A percentile compares a stretch with the other conserved stretches of the same genome.
Evolutionary conservation across 30 jellyfish, hydroid and myxozoan species (phyloP).

Genomic region (Turritopsis dohrnii): DNA sequence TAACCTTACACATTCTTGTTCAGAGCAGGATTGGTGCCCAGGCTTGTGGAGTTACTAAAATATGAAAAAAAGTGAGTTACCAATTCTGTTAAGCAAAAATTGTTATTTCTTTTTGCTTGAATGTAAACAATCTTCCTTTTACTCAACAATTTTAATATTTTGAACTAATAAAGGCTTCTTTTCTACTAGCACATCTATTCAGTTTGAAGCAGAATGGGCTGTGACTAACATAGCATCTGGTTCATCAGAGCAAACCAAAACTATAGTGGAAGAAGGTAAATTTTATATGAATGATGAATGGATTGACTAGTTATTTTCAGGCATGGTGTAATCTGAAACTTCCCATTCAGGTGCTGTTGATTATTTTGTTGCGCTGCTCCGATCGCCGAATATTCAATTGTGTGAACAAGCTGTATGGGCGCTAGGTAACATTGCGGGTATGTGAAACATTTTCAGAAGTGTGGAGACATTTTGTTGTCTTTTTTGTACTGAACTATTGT

Average conservation of each 20-base stretch:
- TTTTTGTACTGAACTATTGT: too few relatives aligned
- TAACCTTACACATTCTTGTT: neutral
- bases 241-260: slow-evolving; percentile 75
- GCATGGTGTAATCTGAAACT: too few relatives aligned
- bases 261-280: slow-evolving; percentile 83
- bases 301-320: neutral
- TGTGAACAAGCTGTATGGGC: slow-evolving; percentile 99
- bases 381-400: slow-evolving; percentile 60
- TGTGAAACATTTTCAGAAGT: neutral
- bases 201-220: slow-evolving; percentile 99
- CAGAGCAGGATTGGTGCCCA: slow-evolving; percentile 97
- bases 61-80: slow-evolving; percentile 33
- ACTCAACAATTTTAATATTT: neutral
- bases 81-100: too few relatives aligned
- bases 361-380: slow-evolving; percentile 52
- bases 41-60: slow-evolving; percentile 54
- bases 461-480: too few relatives aligned
- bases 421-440: slow-evolving; percentile 96
- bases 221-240: slow-evolving; percentile 96
- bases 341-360: slow-evolving; percentile 78
- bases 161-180: neutral
- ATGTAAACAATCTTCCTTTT: too few relatives aligned
- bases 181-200: slow-evolving; percentile 44
- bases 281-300: too few relatives aligned
- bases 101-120: too few relatives aligned